These are phyloP conservation scores for Callipepla californica DNA, from an alignment of 2,113 vertebrate species.

Conservation along the genomic window DNA sequence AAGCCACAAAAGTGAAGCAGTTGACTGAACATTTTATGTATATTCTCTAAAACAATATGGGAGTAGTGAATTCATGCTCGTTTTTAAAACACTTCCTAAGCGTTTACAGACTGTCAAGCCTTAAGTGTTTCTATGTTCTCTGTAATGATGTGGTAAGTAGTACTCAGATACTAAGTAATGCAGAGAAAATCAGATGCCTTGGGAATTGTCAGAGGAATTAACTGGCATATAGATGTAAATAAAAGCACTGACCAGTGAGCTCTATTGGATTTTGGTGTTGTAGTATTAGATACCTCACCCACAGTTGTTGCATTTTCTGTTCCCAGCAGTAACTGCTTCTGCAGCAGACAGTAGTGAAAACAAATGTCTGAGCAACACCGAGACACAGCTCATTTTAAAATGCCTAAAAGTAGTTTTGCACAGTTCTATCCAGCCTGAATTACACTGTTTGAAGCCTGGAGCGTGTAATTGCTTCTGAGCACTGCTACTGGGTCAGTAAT, in stretches of 20 bases:
- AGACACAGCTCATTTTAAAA: background rate
- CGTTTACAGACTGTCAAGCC: background rate
- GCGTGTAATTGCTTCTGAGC: rapidly evolving
- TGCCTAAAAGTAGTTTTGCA: background rate
- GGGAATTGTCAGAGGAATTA: background rate
- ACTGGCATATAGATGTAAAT: background rate
- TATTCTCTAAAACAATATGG: background rate
- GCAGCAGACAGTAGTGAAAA: background rate
- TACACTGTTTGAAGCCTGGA: rapidly evolving
- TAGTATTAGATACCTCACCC: background rate
- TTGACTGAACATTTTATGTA: background rate
- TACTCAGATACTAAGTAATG: background rate
- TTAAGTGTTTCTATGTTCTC: background rate
- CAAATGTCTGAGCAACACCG: background rate
- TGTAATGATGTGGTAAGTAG: background rate
- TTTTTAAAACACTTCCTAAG: background rate
- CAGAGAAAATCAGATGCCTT: background rate
- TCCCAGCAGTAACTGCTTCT: background rate
- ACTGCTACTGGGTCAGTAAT: background rate
- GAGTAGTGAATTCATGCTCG: background rate
- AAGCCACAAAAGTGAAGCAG: background rate
- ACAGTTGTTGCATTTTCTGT: background rate
- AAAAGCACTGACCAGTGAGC: background rate
- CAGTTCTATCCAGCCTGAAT: background rate
- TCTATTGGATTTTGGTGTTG: background rate